Base-by-base conservation (phyloP, 2,797 vertebrate genomes). In the Paramormyrops hopkinsi region DNA sequence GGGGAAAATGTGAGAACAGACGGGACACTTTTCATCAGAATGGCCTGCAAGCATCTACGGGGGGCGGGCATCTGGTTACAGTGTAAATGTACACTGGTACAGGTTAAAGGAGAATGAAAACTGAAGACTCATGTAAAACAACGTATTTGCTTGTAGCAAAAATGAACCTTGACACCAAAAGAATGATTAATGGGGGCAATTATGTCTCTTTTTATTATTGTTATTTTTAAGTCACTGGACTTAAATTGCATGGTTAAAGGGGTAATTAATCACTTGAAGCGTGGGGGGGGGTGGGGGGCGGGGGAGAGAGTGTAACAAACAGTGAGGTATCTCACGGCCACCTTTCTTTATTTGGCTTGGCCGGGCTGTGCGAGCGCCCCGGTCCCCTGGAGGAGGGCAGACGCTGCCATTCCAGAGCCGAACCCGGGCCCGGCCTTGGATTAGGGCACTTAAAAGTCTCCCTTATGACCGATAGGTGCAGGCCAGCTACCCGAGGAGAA, bases 401-500 rank as follows among this genome's bases (percentile, higher is more conserved):
- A 50, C 53, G 6, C 56, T 51, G 88, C 44, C n/a, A 83, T 73
- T 37, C 44, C 87, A 59, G 25, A 56, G 7, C 46, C 56, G 86
- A 86, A 88, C 89, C 89, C 88, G 88, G 54, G 62, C 83, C 87
- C 50, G 87, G 44, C 22, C 69, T 29, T 33, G 50, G 65, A 79
- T 88, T 41, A 54, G 62, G 2, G 46, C 29, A 41, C 88, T 29
- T 25, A 12, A 85, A 46, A 82, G 59, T 59, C 82, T 53, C 22
- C 11, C 88, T 17, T 48, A 59, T 25, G 12, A 82, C 51, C 7
- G 8, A 95, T 93, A 93, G 92, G 92, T 92, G 91, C 91, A 91
- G 91, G 93, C 93, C 93, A 94, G 92, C 88, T 93, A 95, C 94
- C 95, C 94, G 93, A 94, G 93, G 93, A 93, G 51, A 91, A 95